Base-by-base conservation (phyloP, 2,888 invertebrate species). In the Idaea biselata region DNA sequence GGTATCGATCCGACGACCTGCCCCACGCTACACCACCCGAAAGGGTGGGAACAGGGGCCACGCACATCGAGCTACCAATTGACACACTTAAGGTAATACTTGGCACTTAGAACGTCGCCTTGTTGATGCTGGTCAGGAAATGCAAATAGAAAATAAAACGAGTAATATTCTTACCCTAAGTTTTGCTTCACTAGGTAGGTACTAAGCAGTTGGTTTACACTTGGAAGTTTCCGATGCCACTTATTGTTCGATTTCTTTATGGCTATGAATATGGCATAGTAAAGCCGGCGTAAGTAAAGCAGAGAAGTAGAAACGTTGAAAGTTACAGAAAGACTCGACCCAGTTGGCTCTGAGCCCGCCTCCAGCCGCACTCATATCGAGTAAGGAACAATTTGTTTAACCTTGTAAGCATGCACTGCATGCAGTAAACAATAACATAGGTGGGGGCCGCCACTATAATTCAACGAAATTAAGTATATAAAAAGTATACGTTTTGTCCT, bases 1-100 rank as follows among this genome's bases (percentile, higher is more conserved):
- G 91, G 93, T 94, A 94, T 94, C 94, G 94, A 94, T 94, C 94
- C 93, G 86, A 76, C 93, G 93, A 93, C 94, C 94, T 90, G 86
- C 91, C 91, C 88, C 91, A 89, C 90, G 84, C 83, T 81, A 77
- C 75, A 77, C 83, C 84, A 77, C 83, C 83, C 74, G 68, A 73
- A 74, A 71, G 71, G 79, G 77, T 73, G 82, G 83, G 77, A 77
- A 73, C 81, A 84, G 86, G 86, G 80, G 84, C 84, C 86, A 91
- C 91, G 91, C 92, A 90, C 91, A 90, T 89, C 88, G 83, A 88
- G 81, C 87, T 86, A 86, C 89, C 92, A 90, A 92, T 92, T 92
- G 92, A 92, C 91, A 92, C 91, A 92, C 91, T 91, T 90, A 89
- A 87, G 86, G 87, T 88, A 90, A 90, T 86, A 89, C 89, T 89